phyloP scores from a whole-genome alignment of 2,888 invertebrate species.

The Caradrina kadenii region DNA sequence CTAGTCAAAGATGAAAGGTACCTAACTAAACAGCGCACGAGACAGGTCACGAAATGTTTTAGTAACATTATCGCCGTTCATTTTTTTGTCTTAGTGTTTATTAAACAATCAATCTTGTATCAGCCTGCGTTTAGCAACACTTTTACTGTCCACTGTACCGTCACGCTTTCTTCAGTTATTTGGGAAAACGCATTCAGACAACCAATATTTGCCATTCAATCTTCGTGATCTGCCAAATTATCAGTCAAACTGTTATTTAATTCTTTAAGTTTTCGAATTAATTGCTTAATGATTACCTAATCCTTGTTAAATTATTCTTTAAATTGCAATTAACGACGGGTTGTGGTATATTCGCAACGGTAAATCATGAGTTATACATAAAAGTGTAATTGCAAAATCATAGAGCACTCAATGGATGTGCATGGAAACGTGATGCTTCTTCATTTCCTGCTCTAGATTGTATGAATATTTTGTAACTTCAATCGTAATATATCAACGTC shows the following conservation, averaged over 20 bases:
- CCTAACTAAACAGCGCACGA: not conserved
- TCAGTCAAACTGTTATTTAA: conserved; percentile 21
- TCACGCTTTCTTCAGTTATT: conserved; percentile 79
- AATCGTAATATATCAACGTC: conserved; percentile 75
- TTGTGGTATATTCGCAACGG: conserved; percentile 29
- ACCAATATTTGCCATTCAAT: conserved; percentile 23
- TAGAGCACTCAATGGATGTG: conserved; percentile 40
- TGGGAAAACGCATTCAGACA: conserved; percentile 44
- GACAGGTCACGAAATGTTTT: conserved; percentile 38
- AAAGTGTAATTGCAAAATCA: conserved; percentile 50
- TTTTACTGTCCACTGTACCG: conserved; percentile 74
- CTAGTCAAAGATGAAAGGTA: conserved; percentile 5
- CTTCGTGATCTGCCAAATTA: conserved; percentile 10
- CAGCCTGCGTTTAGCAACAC: conserved; percentile 72
- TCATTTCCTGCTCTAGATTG: conserved; percentile 66
- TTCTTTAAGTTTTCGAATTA: conserved; percentile 14
- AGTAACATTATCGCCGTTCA: conserved; percentile 29
- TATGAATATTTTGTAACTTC: conserved; percentile 67
- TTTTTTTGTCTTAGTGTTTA: conserved; percentile 31
- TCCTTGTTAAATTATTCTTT: conserved; percentile 27
- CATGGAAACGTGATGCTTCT: conserved; percentile 55
- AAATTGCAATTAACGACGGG: conserved; percentile 44
- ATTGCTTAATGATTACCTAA: conserved; percentile 46
- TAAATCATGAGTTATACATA: conserved; percentile 40
- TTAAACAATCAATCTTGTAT: conserved; percentile 55